Conservation (phyloP, 2,797 vertebrate species). For the Jordanella pulchra region DNA sequence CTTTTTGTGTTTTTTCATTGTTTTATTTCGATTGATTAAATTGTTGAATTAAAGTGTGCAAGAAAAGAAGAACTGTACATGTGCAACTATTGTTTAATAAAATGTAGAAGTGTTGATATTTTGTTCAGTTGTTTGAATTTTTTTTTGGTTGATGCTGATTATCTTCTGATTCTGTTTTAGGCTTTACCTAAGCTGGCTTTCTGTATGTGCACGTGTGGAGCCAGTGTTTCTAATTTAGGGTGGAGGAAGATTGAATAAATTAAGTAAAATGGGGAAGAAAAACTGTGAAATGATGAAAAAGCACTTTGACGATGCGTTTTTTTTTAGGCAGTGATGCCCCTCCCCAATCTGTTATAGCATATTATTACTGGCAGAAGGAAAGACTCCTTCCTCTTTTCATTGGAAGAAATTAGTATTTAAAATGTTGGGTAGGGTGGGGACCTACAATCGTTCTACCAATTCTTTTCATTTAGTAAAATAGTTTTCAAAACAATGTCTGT, state of each 20-base stretch:
- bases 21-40: constrained; percentile 50
- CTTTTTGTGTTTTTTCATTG: constrained; percentile 51
- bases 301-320: not conserved
- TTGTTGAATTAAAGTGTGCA: constrained; percentile 48
- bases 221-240: not conserved
- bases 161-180: not conserved
- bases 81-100: constrained; percentile 65
- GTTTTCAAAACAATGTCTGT: no score
- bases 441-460: not conserved
- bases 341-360: not conserved
- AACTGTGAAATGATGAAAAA: not conserved
- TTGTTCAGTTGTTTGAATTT: constrained; percentile 18
- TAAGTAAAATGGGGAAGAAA: not conserved
- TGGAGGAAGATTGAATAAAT: not conserved
- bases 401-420: not conserved
- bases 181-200: not conserved
- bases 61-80: constrained; percentile 17
- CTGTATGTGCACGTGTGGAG: not conserved
- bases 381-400: not conserved
- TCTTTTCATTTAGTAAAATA: not conserved
- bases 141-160: not conserved
- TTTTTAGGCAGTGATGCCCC: no score
- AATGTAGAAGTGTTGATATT: constrained; percentile 56
- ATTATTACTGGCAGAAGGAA: not conserved
- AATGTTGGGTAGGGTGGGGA: not conserved